Percentiles rank a stretch among this genome's conserved stretches.
These are phyloP conservation scores for Cybosia mesomella DNA, from an alignment of 2,888 invertebrate species.

Conservation along the genomic window DNA sequence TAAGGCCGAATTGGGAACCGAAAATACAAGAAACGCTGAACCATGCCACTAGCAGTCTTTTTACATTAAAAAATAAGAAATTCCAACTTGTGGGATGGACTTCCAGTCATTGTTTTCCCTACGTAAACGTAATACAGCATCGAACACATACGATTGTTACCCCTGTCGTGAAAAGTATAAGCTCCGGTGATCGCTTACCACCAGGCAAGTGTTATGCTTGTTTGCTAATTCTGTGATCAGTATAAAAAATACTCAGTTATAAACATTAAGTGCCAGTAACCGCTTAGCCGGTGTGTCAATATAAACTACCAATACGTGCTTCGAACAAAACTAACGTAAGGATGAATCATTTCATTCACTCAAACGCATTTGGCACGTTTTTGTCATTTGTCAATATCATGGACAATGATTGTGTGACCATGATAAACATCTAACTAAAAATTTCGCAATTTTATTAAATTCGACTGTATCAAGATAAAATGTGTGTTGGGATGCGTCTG, in stretches of 20 bases:
- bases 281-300: not conserved
- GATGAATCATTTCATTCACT: slow-evolving; percentile 28
- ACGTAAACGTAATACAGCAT: too few relatives aligned
- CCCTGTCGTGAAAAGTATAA: too few relatives aligned
- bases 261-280: not conserved
- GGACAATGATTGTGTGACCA: slow-evolving; percentile 1
- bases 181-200: not conserved
- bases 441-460: not conserved
- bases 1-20: too few relatives aligned
- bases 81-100: too few relatives aligned
- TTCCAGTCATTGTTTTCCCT: too few relatives aligned
- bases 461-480: not conserved
- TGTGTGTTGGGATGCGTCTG: not conserved
- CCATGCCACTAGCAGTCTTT: too few relatives aligned
- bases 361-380: slow-evolving; percentile 22
- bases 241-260: not conserved
- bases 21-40: too few relatives aligned
- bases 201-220: not conserved
- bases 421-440: not conserved
- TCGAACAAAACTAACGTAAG: not conserved
- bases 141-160: too few relatives aligned
- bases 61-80: too few relatives aligned
- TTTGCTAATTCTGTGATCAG: not conserved
- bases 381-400: slow-evolving; percentile 11
- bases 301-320: not conserved